Conservation (phyloP, 2,888 invertebrate species). For the Saturnia japonica region DNA sequence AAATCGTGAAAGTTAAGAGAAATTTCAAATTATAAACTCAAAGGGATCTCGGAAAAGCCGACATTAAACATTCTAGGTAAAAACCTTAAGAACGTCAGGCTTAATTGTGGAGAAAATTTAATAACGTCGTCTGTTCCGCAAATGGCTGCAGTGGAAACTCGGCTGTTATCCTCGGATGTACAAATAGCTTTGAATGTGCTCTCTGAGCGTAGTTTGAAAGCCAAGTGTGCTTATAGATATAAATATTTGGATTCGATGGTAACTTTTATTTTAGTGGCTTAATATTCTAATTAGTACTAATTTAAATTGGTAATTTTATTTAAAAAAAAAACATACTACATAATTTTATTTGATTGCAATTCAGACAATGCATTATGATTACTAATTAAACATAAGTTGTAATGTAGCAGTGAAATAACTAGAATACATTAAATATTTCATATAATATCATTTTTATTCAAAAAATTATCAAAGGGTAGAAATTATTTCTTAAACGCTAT, state of each 20-base stretch:
- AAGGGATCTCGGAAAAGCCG: slow-evolving; percentile 24
- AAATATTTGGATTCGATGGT: not conserved
- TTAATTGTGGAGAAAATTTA: slow-evolving; percentile 70
- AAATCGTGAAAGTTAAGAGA: not conserved
- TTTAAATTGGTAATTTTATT: too few species aligned
- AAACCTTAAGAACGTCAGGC: slow-evolving; percentile 48
- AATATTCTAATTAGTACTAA: not conserved
- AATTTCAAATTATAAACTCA: slow-evolving; percentile 10
- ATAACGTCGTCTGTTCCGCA: slow-evolving; percentile 51
- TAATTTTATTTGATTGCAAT: too few species aligned
- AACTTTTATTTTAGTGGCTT: not conserved
- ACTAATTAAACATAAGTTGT: too few species aligned
- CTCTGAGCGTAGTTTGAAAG: not conserved
- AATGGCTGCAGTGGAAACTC: slow-evolving; percentile 48
- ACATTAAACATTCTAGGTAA: slow-evolving; percentile 44
- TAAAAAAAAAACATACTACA: too few species aligned
- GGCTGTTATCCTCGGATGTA: slow-evolving; percentile 17
- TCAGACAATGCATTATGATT: too few species aligned
- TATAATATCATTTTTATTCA: too few species aligned
- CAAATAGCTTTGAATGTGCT: not conserved
- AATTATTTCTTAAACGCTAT: too few species aligned
- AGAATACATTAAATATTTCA: too few species aligned
- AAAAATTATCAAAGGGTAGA: too few species aligned
- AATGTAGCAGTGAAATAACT: too few species aligned
- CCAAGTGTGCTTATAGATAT: not conserved